Evolutionary conservation across 2,113 vertebrate genomes (phyloP).

Genomic region (Cryptoleucopteryx plumbea): DNA sequence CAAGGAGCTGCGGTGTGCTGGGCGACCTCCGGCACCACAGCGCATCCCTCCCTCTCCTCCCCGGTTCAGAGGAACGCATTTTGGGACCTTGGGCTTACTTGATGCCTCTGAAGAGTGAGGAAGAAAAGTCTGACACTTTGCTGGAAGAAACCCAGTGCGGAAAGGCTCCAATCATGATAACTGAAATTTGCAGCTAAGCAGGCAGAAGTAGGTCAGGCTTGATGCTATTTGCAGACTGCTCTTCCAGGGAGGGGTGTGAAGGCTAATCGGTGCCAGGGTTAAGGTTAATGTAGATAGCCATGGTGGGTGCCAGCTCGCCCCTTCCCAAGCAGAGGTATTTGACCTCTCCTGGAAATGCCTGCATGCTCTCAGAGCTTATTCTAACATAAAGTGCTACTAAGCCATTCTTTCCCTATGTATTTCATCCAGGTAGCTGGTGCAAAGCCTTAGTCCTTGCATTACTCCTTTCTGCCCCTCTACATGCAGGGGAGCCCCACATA

Average conservation of each 20-base stretch:
- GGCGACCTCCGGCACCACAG: neutral
- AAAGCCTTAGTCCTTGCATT: neutral
- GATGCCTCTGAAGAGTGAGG: neutral
- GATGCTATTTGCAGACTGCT: neutral
- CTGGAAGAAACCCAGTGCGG: neutral
- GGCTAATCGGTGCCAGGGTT: neutral
- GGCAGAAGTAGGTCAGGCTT: conserved; percentile 22
- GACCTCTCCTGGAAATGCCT: neutral
- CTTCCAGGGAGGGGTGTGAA: neutral
- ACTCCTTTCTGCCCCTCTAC: neutral
- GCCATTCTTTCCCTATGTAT: neutral
- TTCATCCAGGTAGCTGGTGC: neutral
- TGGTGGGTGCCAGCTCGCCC: neutral
- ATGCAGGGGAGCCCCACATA: neutral
- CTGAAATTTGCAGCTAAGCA: neutral
- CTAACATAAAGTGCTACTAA: neutral
- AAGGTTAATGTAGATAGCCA: neutral
- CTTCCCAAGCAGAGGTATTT: neutral
- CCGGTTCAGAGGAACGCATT: neutral
- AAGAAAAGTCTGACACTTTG: neutral
- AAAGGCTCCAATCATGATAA: neutral
- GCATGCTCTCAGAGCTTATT: neutral
- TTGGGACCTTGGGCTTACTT: neutral
- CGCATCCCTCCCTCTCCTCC: neutral
- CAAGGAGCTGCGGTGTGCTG: neutral